Evolutionary conservation across 1,140 invertebrate genomes (phyloP), one percentile per base, ranked within the genome.

Genomic region (Littorina saxatilis): DNA sequence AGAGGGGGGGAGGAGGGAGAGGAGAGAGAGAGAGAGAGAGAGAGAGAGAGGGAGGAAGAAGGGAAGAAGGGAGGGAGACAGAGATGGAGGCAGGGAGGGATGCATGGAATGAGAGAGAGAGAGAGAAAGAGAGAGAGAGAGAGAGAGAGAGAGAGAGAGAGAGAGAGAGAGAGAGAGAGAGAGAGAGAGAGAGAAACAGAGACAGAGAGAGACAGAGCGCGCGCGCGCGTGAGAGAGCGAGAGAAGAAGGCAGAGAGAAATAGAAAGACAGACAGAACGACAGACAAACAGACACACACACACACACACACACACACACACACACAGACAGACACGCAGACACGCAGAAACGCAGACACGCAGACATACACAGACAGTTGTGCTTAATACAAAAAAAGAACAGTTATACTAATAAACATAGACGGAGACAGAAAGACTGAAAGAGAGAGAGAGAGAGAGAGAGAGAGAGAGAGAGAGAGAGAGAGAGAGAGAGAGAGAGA

Each of bases 21-120:
- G n/a, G n/a, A n/a, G 63, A 68, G 63, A 39, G 37, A 68, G 32
- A 68, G 63, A 68, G 63, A 68, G 63, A 68, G 7, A 68, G 63
- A 39, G 63, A 15, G 37, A 68, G n/a, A 27, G 61, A 23, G n/a
- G 5, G n/a, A 23, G n/a, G 13, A 58, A 4, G n/a, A 4, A 58
- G 13, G n/a, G 13, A 66, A 47, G 43, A 47, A 47, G 7, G 17
- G 43, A 47, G 43, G 17, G 7, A 47, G 7, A 47, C 7, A n/a
- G n/a, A n/a, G n/a, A n/a, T n/a, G n/a, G n/a, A n/a, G n/a, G n/a
- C n/a, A n/a, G n/a, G n/a, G n/a, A n/a, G n/a, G n/a, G n/a, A n/a
- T n/a, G n/a, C n/a, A 32, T 13, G 17, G 20, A 63, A 7, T 7
- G 3, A 32, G 61, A 32, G 27, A 63, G 27, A 63, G 27, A 32